These are phyloP conservation scores for Syngnathoides biaculeatus DNA, from an alignment of 2,113 vertebrate species.

Conservation along the genomic window DNA sequence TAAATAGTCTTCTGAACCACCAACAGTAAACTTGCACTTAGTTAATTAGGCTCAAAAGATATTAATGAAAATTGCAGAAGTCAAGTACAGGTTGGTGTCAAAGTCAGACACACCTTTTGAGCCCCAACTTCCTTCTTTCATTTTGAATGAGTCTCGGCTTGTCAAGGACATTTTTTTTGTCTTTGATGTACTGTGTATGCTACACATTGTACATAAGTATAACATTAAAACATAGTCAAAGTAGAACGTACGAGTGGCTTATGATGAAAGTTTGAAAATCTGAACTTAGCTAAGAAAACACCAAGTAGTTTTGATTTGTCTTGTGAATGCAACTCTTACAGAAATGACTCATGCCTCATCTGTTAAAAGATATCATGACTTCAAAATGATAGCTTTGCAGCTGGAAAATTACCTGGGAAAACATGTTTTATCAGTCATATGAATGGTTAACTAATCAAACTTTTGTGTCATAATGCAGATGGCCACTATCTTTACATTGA, in stretches of 20 bases:
- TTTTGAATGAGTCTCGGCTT: background rate
- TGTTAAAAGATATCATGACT: no score
- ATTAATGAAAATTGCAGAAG: background rate
- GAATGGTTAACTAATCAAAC: background rate
- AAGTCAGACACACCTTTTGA: background rate
- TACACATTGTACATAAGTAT: no score
- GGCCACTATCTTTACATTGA: constrained; percentile 79
- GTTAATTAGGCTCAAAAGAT: background rate
- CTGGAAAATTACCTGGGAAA: background rate
- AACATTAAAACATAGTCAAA: no score
- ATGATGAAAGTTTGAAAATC: no score
- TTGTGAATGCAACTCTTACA: no score
- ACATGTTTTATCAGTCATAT: background rate
- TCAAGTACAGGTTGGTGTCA: background rate
- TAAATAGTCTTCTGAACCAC: background rate
- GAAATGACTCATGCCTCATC: no score
- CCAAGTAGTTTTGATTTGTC: no score
- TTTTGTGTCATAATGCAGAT: background rate
- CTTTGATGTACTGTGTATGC: no score
- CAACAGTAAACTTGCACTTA: background rate
- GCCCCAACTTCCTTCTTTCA: background rate
- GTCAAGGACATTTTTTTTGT: no score
- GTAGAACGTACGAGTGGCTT: no score
- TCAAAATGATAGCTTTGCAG: no score
- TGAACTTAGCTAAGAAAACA: no score